Evolutionary conservation across 2,113 vertebrate genomes (phyloP), one percentile per base, ranked within the genome.

Genomic region (Solea senegalensis): DNA sequence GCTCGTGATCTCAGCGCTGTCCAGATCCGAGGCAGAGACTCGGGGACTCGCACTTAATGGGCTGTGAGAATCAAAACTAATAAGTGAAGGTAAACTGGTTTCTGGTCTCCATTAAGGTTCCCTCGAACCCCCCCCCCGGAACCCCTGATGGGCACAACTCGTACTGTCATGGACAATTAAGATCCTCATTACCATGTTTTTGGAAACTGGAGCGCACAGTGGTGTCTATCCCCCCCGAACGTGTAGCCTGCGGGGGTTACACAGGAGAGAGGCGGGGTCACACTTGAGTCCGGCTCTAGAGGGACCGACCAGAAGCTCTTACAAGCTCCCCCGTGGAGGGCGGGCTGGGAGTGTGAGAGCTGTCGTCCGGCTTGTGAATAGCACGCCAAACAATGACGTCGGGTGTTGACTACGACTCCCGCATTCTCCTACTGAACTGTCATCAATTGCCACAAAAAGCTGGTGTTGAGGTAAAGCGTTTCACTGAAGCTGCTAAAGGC

Each of bases 131-230:
- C 21, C 21, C 21, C 72, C 66, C 40, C 0, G 71, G 67, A 86
- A 55, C 72, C 81, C 87, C 90, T 63, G 82, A 77, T 89, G 91
- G 78, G 83, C 81, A 90, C 82, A 68, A 76, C 86, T 89, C 61
- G 65, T 54, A 73, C 88, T 95, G 92, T 93, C 92, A 92, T 72
- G 73, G 79, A 60, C 84, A 88, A 87, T 95, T 92, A 94, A 82
- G 81, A 85, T 93, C 93, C 86, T 95, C 92, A 89, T 94, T 95
- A 92, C 54, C 14, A 40, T 79, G 48, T 86, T 91, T 87, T 77
- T 72, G 72, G 74, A 88, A 93, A 91, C 72, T 87, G 85, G 87
- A 88, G 72, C 85, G 65, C 41, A 21, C 61, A 80, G 67, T 15
- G 65, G 76, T 85, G 86, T 70, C 87, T 87, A 89, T 82, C 21